Base-by-base conservation (phyloP, 2,797 vertebrate genomes). In the Pempheris klunzingeri region DNA sequence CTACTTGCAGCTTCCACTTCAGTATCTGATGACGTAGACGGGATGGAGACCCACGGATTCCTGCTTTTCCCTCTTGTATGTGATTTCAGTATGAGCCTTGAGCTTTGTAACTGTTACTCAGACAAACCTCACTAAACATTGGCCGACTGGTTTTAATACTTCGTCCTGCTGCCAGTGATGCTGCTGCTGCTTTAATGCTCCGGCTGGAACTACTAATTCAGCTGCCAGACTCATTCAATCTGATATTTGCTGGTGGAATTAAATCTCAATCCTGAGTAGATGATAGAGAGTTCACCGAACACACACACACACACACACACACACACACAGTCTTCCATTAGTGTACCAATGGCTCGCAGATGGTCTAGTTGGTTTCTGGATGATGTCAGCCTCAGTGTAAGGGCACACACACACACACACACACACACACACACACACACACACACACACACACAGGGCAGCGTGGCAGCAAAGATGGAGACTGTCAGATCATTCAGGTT, bases 301-400 rank as follows among this genome's bases (percentile, higher is more conserved):
- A 49, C 53, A 50, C 50, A 74, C 57, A 79, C 9, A 69, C 20
- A 52, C 12, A 78, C 43, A 64, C 44, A 75, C 43, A 30, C 54
- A 74, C 24, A 74, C 13, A 57, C 32, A 58, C 8, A 68, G 14
- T 39, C 47, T 53, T 38, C 57, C 18, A 64, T 71, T n/a, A 30
- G 26, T 20, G 39, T 20, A 41, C 72, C 72, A 43, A 83, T 78
- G 38, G 50, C 24, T 81, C 65, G 58, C 75, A 85, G 83, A 85
- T 79, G 81, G 83, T 71, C 20, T 18, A 10, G 30, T 49, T 36
- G 44, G 46, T 68, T 73, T 62, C 61, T 69, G 68, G 41, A 58
- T 79, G 78, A 67, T 49, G 64, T 76, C 67, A 74, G 49, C 49
- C 60, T 69, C 58, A 20, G 47, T 64, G 13, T 26, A 41, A n/a